Conservation (phyloP, 2,888 invertebrate genomes). For the Tuberolachnus salignus region DNA sequence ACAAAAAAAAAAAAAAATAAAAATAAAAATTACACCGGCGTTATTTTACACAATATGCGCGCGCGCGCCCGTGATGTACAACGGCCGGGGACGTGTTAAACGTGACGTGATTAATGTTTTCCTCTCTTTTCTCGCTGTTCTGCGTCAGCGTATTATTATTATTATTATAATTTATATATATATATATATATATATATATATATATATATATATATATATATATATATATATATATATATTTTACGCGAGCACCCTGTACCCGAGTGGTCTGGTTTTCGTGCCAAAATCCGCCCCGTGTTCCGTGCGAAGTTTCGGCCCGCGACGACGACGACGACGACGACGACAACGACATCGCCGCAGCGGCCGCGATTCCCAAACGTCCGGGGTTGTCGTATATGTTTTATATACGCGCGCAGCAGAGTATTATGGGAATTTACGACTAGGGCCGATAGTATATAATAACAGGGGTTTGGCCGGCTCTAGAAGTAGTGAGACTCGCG, state of each 20-base stretch:
- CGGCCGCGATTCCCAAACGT: slow-evolving; percentile 46
- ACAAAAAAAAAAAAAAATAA: slow-evolving; percentile 46
- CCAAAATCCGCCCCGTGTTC: slow-evolving; percentile 48
- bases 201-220: no score
- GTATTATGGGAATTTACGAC: slow-evolving; percentile 37
- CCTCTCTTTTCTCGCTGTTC: slow-evolving; percentile 28
- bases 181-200: no score
- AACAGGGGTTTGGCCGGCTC: no score
- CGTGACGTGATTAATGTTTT: slow-evolving; percentile 54
- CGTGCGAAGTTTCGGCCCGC: not conserved
- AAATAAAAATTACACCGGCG: slow-evolving; percentile 36
- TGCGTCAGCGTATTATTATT: not conserved
- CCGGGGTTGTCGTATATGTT: slow-evolving; percentile 6
- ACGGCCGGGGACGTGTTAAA: slow-evolving; percentile 42
- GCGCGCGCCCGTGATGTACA: not conserved
- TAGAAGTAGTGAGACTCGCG: no score
- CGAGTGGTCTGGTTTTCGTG: slow-evolving; percentile 50
- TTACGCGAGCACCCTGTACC: not conserved
- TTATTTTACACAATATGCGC: slow-evolving; percentile 18
- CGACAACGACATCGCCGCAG: not conserved
- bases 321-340: not conserved
- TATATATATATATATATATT: no score
- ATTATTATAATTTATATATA: no score
- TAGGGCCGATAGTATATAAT: not conserved
- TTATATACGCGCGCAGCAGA: not conserved